Evolutionary conservation across 2,888 invertebrate genomes (phyloP).

Genomic region (Marasmarcha lunaedactyla): DNA sequence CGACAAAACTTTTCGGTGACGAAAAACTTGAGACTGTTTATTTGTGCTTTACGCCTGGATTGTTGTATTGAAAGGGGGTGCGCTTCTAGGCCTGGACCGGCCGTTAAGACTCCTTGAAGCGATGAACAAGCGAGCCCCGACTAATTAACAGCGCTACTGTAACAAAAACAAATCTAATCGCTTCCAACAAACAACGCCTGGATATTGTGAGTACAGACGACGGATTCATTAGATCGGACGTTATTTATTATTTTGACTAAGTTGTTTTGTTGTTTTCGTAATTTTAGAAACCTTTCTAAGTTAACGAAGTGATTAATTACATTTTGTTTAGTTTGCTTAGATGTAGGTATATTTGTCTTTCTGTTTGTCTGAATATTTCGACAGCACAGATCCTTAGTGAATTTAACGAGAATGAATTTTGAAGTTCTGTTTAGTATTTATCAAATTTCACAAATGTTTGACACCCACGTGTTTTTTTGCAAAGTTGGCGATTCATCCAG

Average conservation of each 20-base stretch:
- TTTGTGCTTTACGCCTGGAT: constrained; percentile 19
- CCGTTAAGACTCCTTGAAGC: constrained; percentile 62
- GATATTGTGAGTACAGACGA: constrained; percentile 47
- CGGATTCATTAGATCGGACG: constrained; percentile 5
- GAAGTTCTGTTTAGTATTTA: no score
- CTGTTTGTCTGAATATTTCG: no score
- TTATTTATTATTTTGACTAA: background rate
- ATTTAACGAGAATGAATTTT: no score
- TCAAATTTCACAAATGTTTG: no score
- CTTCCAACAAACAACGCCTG: constrained; percentile 29
- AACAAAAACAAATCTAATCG: constrained; percentile 58
- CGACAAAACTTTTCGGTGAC: constrained; percentile 50
- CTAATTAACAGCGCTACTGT: constrained; percentile 60
- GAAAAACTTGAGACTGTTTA: constrained; percentile 31
- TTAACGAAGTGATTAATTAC: no score
- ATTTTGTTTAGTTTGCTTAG: no score
- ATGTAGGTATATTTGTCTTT: no score
- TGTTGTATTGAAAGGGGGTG: constrained; percentile 19
- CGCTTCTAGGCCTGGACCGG: constrained; percentile 46
- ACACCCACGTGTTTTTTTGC: no score
- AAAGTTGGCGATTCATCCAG: no score
- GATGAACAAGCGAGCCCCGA: constrained; percentile 67
- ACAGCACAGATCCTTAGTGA: no score
- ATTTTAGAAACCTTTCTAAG: no score
- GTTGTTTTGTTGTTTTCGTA: constrained; percentile 4